A percentile compares a stretch with the other conserved stretches of the same genome.
phyloP scores from a whole-genome alignment of 2,888 invertebrate species.

The Gerris lacustris region DNA sequence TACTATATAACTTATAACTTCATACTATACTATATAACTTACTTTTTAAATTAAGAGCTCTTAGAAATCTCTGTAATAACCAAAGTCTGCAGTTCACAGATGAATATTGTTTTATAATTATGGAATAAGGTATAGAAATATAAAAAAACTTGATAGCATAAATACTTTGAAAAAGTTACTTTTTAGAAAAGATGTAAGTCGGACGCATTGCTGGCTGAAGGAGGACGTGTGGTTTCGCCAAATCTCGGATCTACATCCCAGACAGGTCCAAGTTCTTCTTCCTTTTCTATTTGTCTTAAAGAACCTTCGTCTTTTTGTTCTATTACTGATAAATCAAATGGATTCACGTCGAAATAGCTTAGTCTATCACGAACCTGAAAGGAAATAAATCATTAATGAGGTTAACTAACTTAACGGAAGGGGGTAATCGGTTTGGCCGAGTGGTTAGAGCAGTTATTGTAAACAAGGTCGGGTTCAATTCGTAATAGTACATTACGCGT shows the following conservation, averaged over 20 bases:
- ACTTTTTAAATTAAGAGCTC: too few relatives aligned
- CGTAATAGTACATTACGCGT: too few relatives aligned
- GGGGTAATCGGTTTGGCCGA: neutral
- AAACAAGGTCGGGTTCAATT: too few relatives aligned
- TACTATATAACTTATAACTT: too few relatives aligned
- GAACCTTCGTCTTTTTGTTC: constrained; percentile 40
- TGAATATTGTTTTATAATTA: too few relatives aligned
- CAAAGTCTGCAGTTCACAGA: too few relatives aligned
- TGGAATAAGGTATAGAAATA: too few relatives aligned
- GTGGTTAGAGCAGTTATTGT: too few relatives aligned
- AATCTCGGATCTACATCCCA: neutral
- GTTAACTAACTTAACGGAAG: neutral
- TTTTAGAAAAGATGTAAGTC: constrained; percentile 1
- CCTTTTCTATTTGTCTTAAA: neutral
- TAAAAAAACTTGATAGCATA: too few relatives aligned
- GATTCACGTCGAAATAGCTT: constrained; percentile 55
- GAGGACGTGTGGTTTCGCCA: neutral
- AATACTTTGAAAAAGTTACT: neutral
- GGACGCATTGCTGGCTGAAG: neutral
- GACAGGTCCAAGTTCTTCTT: neutral
- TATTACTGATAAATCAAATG: constrained; percentile 61
- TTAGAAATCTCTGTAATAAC: too few relatives aligned
- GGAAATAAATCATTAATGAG: constrained; percentile 11
- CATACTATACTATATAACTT: too few relatives aligned
- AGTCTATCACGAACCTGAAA: constrained; percentile 52